Base-by-base conservation (phyloP, 2,797 vertebrate genomes). In the Lacerta viridis region DNA sequence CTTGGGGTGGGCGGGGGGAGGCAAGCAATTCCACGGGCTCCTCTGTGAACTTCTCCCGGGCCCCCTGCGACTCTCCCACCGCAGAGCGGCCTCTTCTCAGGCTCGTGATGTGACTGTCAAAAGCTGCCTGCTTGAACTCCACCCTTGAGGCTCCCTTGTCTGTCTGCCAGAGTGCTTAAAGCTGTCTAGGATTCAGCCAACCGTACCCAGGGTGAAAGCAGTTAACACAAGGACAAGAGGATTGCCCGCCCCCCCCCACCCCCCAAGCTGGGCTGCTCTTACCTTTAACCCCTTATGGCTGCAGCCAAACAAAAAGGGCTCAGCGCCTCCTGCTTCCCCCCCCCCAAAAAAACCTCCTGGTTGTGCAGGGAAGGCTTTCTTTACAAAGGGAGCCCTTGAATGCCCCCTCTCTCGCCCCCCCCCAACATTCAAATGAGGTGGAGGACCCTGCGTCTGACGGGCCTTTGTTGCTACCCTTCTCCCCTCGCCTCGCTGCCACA, bases 161-260 rank as follows among this genome's bases (percentile, higher is more conserved):
- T 75, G 50, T 92, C 90, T 92, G 93, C 87, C 93, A 84, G 87
- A 80, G 59, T 81, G 90, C 86, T 92, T 80, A 89, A 72, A 87
- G 91, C 90, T 94, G 91, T 93, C 93, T 94, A 90, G 90, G 81
- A 80, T 64, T 80, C 87, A 87, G 84, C 80, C 76, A 83, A 43
- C 69, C 61, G 4, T 86, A 81, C 72, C 55, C 88, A 36, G 87
- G 90, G 83, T 74, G 69, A 84, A 68, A 68, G 74, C 85, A 59
- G 87, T 88, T 78, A 93, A 90, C 87, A 82, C 90, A 85, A 88
- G 89, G 91, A 86, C 91, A 93, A 87, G 84, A 72, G 87, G 87
- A 71, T 86, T 68, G 83, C 81, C 69, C 43, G 80, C 43, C 86
- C 27, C 50, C 50, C 50, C 50, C 11, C 50, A 13, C 9, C 46